phyloP scores from a whole-genome alignment of 2,113 vertebrate genomes.

The Oceanodroma tethys region DNA sequence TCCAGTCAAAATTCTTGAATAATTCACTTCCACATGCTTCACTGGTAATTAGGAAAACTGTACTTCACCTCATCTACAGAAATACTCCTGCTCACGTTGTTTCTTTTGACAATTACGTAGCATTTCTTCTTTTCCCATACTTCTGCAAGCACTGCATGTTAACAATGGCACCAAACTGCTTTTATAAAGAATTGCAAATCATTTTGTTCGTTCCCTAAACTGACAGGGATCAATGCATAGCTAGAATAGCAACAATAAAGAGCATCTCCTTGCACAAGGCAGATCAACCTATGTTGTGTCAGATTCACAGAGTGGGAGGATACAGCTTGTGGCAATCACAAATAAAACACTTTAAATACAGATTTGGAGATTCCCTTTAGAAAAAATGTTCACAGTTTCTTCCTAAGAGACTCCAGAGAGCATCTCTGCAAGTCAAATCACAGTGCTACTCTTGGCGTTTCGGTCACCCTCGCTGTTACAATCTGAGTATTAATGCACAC shows the following conservation, averaged over 20 bases:
- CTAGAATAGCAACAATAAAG: neutral
- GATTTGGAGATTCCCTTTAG: neutral
- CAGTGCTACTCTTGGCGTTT: neutral
- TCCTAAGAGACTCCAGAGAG: neutral
- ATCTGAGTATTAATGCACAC: neutral
- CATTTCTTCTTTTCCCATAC: neutral
- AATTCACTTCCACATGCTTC: neutral
- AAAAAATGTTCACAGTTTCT: neutral
- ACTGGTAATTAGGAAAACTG: neutral
- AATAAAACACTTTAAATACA: neutral
- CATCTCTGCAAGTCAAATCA: neutral
- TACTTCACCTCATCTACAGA: neutral
- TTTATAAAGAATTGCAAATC: neutral
- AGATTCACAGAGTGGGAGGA: neutral
- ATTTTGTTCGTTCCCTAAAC: neutral
- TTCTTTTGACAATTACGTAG: neutral
- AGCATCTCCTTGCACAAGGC: neutral
- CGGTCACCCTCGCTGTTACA: neutral
- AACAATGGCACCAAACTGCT: neutral
- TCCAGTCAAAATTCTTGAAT: neutral
- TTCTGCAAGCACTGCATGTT: neutral
- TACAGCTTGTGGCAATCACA: neutral
- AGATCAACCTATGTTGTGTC: neutral
- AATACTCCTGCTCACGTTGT: neutral
- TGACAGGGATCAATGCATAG: neutral